phyloP scores from a whole-genome alignment of 2,113 vertebrate species.

The Anguilla rostrata region DNA sequence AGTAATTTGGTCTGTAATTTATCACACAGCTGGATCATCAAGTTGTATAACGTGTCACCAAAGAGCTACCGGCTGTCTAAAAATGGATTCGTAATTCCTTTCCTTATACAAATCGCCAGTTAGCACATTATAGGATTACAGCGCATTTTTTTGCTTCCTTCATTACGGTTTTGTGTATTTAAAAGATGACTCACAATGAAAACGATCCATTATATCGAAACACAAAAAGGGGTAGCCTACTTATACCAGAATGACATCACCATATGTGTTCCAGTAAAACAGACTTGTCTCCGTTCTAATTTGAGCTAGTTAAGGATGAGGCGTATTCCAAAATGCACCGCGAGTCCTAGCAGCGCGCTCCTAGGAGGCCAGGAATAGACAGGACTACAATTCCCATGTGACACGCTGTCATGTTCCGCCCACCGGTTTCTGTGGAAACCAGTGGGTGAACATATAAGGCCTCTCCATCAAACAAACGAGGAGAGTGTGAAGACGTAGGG shows the following conservation, averaged over 20 bases:
- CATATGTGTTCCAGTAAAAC: background rate
- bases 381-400: slow-evolving; percentile 64
- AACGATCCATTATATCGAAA: background rate
- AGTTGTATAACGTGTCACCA: slow-evolving; percentile 43
- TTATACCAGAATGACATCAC: background rate
- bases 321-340: background rate
- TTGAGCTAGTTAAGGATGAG: background rate
- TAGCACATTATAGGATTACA: background rate
- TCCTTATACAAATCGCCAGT: slow-evolving; percentile 5
- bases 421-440: slow-evolving; percentile 6
- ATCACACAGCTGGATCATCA: slow-evolving; percentile 29
- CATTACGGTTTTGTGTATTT: background rate
- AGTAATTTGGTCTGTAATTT: slow-evolving; percentile 34
- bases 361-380: background rate
- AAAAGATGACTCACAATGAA: background rate
- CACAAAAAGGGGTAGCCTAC: background rate
- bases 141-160: background rate
- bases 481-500: background rate
- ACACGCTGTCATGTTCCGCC: slow-evolving; percentile 54
- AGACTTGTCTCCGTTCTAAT: background rate
- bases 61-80: slow-evolving; percentile 45
- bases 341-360: background rate
- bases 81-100: background rate
- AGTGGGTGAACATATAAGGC: slow-evolving; percentile 1
- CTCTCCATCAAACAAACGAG: background rate